phyloP scores from a whole-genome alignment of 2,113 vertebrate species.

The Caranx ignobilis region DNA sequence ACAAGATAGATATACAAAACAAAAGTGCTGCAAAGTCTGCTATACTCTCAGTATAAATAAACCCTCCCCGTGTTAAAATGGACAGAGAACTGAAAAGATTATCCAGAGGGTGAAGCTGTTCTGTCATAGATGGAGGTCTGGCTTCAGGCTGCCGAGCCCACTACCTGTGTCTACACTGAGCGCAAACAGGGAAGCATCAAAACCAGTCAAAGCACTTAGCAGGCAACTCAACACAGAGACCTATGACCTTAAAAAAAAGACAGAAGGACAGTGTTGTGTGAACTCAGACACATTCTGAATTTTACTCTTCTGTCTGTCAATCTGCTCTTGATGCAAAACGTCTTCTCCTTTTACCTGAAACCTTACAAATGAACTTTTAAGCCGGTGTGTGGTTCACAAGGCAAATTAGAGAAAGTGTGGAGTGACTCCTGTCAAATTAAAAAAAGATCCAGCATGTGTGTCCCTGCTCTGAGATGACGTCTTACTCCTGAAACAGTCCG shows the following conservation, averaged over 20 bases:
- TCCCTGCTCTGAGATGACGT: neutral
- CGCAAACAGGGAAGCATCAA: neutral
- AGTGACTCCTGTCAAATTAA: neutral
- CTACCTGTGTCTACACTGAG: neutral
- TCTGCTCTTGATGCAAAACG: neutral
- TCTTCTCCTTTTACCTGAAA: neutral
- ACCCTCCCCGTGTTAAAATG: constrained; percentile 34
- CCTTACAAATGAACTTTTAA: neutral
- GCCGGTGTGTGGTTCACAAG: neutral
- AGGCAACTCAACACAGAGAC: neutral
- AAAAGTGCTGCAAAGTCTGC: constrained; percentile 57
- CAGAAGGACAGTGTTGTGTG: neutral
- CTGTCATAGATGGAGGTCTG: constrained; percentile 8
- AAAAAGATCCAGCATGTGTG: neutral
- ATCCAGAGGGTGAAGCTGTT: constrained; percentile 5
- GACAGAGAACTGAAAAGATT: constrained; percentile 14
- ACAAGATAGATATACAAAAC: constrained; percentile 77
- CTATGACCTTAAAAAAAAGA: neutral
- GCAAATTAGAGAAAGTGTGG: neutral
- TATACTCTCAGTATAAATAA: constrained; percentile 63
- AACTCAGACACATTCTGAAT: neutral
- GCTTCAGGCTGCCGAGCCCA: neutral
- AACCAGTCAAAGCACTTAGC: constrained; percentile 9
- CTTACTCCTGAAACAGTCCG: constrained; percentile 9
- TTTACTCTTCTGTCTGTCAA: neutral